Conservation (phyloP, 2,113 vertebrate species). For the Columbina picui region DNA sequence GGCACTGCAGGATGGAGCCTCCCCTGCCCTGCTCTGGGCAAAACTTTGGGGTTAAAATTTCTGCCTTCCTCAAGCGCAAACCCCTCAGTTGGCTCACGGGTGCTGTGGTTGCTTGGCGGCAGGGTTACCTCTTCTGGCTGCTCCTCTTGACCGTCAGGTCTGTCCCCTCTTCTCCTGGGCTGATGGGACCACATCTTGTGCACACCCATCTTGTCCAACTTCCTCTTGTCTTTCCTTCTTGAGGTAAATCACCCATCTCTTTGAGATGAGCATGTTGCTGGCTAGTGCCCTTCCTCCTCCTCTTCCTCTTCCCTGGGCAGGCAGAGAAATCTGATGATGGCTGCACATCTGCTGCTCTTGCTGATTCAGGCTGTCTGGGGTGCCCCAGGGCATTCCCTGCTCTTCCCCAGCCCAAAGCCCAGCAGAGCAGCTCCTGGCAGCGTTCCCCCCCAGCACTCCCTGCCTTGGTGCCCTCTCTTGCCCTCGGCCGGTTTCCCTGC, state of each 20-base stretch:
- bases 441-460: rapidly evolving
- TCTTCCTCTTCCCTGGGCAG: neutral
- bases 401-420: neutral
- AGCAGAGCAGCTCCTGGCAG: neutral
- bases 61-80: rapidly evolving
- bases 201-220: neutral
- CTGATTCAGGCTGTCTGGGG: neutral
- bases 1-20: neutral
- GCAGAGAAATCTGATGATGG: neutral
- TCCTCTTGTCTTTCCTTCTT: neutral
- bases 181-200: neutral
- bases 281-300: neutral
- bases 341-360: slow-evolving; percentile 4
- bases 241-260: neutral
- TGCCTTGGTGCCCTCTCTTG: neutral
- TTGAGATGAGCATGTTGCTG: neutral
- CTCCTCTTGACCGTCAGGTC: neutral
- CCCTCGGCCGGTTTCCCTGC: neutral
- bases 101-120: neutral
- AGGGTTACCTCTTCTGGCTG: neutral
- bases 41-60: neutral
- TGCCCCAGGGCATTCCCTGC: neutral
- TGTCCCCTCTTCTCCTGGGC: neutral
- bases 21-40: no score
- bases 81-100: neutral